Conservation (phyloP, 2,888 invertebrate genomes). For the Nesidiocoris tenuis region DNA sequence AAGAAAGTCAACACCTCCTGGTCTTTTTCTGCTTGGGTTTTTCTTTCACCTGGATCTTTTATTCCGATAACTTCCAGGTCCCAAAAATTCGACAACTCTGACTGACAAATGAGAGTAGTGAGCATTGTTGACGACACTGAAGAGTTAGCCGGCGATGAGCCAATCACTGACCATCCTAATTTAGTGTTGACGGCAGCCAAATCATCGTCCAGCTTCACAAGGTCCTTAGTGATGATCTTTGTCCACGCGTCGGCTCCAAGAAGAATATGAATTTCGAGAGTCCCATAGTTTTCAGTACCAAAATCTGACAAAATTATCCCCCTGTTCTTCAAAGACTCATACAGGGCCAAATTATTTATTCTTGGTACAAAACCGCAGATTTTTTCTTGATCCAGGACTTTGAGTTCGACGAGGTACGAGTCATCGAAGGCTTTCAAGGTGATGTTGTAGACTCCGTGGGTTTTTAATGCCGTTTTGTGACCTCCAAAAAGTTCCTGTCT, state of each 20-base stretch:
- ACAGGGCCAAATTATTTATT: slow-evolving; percentile 7
- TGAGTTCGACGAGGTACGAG: slow-evolving; percentile 4
- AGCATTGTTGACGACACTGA: slow-evolving; percentile 14
- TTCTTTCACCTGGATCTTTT: slow-evolving; percentile 1
- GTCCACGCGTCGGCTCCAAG: slow-evolving; percentile 42
- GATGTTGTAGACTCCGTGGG: slow-evolving; percentile 18
- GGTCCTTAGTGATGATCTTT: slow-evolving; percentile 27
- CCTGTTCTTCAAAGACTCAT: slow-evolving; percentile 5
- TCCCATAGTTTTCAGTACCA: not conserved
- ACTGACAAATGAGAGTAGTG: slow-evolving; percentile 28
- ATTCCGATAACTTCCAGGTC: slow-evolving; percentile 38
- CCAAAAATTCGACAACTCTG: slow-evolving; percentile 35
- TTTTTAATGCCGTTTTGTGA: slow-evolving; percentile 7
- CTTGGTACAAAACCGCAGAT: slow-evolving; percentile 33
- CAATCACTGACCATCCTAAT: slow-evolving; percentile 41
- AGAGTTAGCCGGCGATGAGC: not conserved
- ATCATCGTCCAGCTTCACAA: slow-evolving; percentile 12
- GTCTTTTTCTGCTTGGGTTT: slow-evolving; percentile 19
- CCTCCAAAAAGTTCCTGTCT: slow-evolving; percentile 37
- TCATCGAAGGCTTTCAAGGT: slow-evolving; percentile 12
- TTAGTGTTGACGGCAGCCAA: slow-evolving; percentile 38
- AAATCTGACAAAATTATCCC: slow-evolving; percentile 38
- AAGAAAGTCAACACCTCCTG: slow-evolving; percentile 14
- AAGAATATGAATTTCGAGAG: slow-evolving; percentile 29
- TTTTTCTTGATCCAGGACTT: slow-evolving; percentile 21